Base-by-base conservation (phyloP, 2,797 vertebrate species). In the Artibeus lituratus region DNA sequence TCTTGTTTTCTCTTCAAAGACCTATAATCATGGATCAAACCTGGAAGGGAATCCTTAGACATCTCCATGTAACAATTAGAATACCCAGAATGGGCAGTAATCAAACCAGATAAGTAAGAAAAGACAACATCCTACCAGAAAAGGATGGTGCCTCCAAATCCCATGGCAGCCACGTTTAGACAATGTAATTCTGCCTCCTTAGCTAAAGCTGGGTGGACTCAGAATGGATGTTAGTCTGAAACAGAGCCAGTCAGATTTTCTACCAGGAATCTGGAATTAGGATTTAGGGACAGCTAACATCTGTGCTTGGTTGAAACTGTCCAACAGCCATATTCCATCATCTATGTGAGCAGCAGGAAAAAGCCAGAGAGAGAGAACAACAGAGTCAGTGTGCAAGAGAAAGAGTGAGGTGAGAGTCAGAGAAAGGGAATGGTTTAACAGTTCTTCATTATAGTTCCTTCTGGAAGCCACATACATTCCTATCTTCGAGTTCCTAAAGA, bases 1-100 rank as follows among this genome's bases (percentile, higher is more conserved):
- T 72, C 37, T 80, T 67, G 24, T 67, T 84, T 91, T 83, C 51
- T 70, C 67, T 95, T 80, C 69, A 69, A 95, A 94, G 37, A 92
- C 39, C 59, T 85, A 65, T 24, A 77, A 67, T 69, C 76, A 77
- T 3, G 4, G 8, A 35, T 87, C 39, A 76, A 70, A 65, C 42
- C 35, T 47, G 12, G 14, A 86, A 15, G 18, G 44, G 51, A 73
- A 85, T 65, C 55, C 65, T 74, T 49, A 77, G 42, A 57, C 18
- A 55, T 83, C 76, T 55, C 62, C 42, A 21, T 24, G 10, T 57
- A 47, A 67, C n/a, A 89, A 49, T 42, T 47, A 47, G 69, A 90
- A 22, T 5, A 47, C 37, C 26, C 39, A 89, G 51, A 82, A 65
- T 49, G 3, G 42, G 44, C 24, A 49, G 32, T 18, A 73, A 62